Conservation (phyloP, 2,888 invertebrate species). For the Chydorus sphaericus region DNA sequence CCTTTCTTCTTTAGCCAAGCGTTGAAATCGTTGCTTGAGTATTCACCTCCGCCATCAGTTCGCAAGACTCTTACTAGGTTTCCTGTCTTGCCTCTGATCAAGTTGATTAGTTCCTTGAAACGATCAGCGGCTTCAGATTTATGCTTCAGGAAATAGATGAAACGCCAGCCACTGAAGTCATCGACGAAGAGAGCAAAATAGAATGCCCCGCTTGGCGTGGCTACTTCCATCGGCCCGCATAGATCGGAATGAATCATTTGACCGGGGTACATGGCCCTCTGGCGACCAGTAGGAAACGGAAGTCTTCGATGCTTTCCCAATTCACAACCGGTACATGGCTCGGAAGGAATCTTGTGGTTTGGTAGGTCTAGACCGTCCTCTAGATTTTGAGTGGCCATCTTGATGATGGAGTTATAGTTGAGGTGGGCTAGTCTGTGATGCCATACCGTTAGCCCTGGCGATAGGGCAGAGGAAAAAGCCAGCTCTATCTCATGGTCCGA, state of each 20-base stretch:
- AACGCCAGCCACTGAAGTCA: neutral
- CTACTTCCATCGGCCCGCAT: neutral
- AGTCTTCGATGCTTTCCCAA: neutral
- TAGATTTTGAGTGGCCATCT: neutral
- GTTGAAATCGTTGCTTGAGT: neutral
- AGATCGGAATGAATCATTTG: neutral
- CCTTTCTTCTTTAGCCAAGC: neutral
- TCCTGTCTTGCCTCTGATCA: neutral
- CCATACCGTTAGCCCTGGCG: neutral
- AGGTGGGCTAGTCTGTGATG: neutral
- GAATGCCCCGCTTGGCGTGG: neutral
- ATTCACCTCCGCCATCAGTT: neutral
- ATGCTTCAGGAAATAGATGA: neutral
- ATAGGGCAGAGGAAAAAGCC: neutral
- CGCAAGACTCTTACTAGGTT: neutral
- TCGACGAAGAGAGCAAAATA: neutral
- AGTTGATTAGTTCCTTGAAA: neutral
- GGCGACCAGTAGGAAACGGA: neutral
- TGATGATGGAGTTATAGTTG: neutral
- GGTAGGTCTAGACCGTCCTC: neutral
- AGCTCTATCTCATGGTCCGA: neutral
- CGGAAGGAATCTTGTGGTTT: neutral
- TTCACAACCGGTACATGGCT: neutral
- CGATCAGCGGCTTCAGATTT: slow-evolving; percentile 1
- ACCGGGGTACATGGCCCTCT: neutral